Conservation (phyloP, 2,113 vertebrate genomes). For the Aramus guarauna region DNA sequence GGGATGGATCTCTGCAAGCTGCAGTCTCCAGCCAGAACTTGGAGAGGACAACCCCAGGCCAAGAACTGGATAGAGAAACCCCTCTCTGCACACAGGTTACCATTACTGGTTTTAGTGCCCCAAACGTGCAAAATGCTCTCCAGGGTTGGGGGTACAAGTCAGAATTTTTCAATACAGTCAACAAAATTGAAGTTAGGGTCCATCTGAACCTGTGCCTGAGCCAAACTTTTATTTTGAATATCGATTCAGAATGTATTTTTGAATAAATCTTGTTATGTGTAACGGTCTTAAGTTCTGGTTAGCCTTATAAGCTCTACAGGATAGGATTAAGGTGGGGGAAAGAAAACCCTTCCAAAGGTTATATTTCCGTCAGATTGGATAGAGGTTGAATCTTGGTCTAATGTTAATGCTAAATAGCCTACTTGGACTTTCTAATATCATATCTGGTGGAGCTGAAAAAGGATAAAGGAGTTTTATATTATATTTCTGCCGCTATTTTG, state of each 20-base stretch:
- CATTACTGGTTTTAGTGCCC: background rate
- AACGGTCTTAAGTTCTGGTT: background rate
- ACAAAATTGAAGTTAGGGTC: background rate
- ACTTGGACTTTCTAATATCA: background rate
- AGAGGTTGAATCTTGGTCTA: background rate
- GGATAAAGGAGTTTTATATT: background rate
- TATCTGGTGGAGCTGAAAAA: background rate
- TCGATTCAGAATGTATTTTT: background rate
- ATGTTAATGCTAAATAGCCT: background rate
- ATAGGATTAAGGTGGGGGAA: background rate
- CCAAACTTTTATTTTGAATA: background rate
- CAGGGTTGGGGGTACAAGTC: too few species aligned
- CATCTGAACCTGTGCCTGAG: background rate
- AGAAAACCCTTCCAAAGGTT: background rate
- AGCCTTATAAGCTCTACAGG: background rate
- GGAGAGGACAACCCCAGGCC: background rate
- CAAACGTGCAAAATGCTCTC: background rate
- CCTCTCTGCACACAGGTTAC: background rate
- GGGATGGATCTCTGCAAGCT: background rate
- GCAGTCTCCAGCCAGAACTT: background rate
- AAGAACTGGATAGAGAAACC: background rate
- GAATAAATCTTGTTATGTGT: background rate
- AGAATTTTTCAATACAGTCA: background rate
- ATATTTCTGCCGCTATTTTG: background rate
- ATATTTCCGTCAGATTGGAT: background rate